Evolutionary conservation across 1,140 invertebrate species (phyloP), one percentile per base, ranked within the genome.

Genomic region (Hyles euphorbiae): DNA sequence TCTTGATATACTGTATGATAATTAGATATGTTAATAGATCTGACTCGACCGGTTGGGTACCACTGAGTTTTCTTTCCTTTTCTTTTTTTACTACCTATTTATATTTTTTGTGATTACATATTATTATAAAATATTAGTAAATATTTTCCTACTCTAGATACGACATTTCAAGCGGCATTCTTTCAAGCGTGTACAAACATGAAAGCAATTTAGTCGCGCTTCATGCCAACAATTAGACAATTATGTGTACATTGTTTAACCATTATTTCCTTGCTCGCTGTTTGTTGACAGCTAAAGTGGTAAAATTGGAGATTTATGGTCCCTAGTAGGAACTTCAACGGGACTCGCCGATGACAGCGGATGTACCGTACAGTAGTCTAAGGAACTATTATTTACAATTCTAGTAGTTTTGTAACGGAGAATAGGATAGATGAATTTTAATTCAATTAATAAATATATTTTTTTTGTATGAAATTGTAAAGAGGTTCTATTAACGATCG

Each of bases 291-390:
- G 73, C 76, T 77, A 77, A 70, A 73, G 68, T 72, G 65, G 69
- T 74, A 71, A 72, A 74, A 68, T 76, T 60, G 64, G 70, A 79
- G 74, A 83, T 83, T 81, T 83, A 83, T 79, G 72, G 59, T 52
- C 56, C 57, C 61, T 64, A 68, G 56, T 63, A 32, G 54, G 58
- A 34, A 56, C 32, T n/a, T 3, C 53, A 68, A 76, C 71, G 68
- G 63, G 54, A 70, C 40, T 52, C 45, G 56, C 43, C 40, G 33
- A 56, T 34, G 47, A 36, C 33, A 61, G 36, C 55, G 58, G 34
- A 58, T 44, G 63, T 65, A 62, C 70, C 66, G 70, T 71, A 65
- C 53, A 34, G 34, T 43, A 61, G 56, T 56, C n/a, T 47, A 12
- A n/a, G 60, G 57, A 22, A 40, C 0, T 22, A 22, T 22, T 22